Percentiles rank a stretch among this genome's conserved stretches.
Evolutionary conservation across 2,888 invertebrate genomes (phyloP).

Genomic region (Machimus atricapillus): DNA sequence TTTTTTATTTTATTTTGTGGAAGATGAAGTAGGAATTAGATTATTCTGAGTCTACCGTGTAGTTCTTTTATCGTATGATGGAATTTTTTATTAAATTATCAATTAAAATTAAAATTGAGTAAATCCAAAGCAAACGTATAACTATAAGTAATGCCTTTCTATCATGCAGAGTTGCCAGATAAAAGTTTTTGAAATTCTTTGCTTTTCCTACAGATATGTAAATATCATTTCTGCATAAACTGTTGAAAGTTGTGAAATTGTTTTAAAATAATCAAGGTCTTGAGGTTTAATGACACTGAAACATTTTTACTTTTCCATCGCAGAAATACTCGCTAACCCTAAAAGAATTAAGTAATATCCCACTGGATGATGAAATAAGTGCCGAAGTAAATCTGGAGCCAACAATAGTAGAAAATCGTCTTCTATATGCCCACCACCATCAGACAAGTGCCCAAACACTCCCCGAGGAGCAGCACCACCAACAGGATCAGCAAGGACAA

Average conservation of each 20-base stretch:
- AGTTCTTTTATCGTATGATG: no score
- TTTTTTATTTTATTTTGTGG: no score
- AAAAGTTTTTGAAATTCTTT: background rate
- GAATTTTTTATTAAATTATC: no score
- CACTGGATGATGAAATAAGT: slow-evolving; percentile 10
- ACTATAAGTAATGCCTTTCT: no score
- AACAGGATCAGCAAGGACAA: background rate
- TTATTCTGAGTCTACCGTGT: no score
- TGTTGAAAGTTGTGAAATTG: background rate
- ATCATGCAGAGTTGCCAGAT: no score
- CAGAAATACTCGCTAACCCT: slow-evolving; percentile 44
- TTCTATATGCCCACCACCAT: slow-evolving; percentile 44
- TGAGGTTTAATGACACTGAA: background rate
- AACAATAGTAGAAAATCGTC: slow-evolving; percentile 44
- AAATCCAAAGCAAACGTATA: no score
- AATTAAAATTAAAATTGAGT: no score
- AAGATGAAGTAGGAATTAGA: no score
- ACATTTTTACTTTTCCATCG: background rate
- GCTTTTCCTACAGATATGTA: background rate
- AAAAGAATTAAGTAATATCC: slow-evolving; percentile 34
- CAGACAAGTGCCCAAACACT: slow-evolving; percentile 2
- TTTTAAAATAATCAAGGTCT: background rate
- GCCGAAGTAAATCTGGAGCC: slow-evolving; percentile 47
- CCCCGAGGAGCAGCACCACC: background rate
- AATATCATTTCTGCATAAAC: background rate